Evolutionary conservation across 2,113 vertebrate species (phyloP).

Genomic region (Aspidoscelis tigris): DNA sequence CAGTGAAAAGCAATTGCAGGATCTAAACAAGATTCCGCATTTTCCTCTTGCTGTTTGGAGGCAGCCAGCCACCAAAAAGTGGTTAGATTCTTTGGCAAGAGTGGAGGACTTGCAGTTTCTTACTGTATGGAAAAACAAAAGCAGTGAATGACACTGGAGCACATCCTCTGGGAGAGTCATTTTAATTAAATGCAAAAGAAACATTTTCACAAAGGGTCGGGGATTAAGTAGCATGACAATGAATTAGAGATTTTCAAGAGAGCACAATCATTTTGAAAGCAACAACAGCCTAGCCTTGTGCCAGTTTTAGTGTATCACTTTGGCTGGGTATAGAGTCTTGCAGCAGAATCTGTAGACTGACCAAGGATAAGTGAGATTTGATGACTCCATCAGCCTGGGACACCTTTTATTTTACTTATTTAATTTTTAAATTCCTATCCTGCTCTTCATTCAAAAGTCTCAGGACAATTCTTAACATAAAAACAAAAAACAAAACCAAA

Average conservation of each 20-base stretch:
- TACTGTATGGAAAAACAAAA: background rate
- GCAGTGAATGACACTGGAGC: background rate
- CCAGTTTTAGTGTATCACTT: background rate
- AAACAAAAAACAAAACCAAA: no score
- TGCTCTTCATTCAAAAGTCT: no score
- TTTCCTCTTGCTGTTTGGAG: no score
- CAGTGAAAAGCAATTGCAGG: no score
- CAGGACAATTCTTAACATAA: no score
- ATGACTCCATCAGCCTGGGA: background rate
- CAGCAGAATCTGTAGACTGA: background rate
- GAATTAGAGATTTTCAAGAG: background rate
- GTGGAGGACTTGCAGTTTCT: background rate
- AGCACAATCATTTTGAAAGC: background rate
- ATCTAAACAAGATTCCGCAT: no score
- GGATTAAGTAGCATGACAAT: background rate
- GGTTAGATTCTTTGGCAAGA: slow-evolving; percentile 2
- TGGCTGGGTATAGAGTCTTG: background rate
- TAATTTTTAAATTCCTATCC: no score
- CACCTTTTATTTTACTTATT: background rate
- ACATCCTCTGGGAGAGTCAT: background rate
- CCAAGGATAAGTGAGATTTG: background rate
- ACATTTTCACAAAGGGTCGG: background rate
- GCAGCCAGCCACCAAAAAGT: no score
- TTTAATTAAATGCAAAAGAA: slow-evolving; percentile 14
- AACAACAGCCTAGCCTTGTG: background rate